Base-by-base conservation (phyloP, 2,113 vertebrate genomes). In the Boulengeromyrus knoepffleri region DNA sequence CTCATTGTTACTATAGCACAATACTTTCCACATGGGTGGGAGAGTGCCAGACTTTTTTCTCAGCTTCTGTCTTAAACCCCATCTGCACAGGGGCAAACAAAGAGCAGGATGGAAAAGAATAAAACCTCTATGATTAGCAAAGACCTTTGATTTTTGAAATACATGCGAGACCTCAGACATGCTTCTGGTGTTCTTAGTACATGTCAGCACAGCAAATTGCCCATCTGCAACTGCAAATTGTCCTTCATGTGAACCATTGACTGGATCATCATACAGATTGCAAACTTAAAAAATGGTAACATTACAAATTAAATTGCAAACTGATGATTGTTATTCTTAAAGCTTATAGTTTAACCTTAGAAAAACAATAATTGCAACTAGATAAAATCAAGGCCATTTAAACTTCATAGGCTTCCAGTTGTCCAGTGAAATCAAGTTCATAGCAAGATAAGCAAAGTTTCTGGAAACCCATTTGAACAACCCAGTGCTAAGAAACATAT, bases 141-240 rank as follows among this genome's bases (percentile, higher is more conserved):
- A 13, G 15, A n/a, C 39, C 70, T 45, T 56, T 56, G 88, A 83
- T 84, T 42, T 89, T 45, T 50, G 10, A 84, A 85, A 42, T 27
- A 46, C 88, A 84, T n/a, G 27, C 24, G 21, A 77, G 24, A 56
- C 74, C 88, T 3, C 21, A 89, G 36, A 85, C 24, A 47, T 84
- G 52, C 52, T 27, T 83, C 89, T 85, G 13, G 42, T 56, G 66
- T 77, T 80, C 46, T 50, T 49, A 24, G 46, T 89, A 52, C 46
- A 50, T 80, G 77, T 39, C 47, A 53, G 88, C 27, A 53, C 49
- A 31, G 10, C 70, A 89, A 42, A 83, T 39, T n/a, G 13, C 17
- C 70, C 88, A 77, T 31, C 45, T 49, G 88, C 88, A 89, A 62
- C 45, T 88, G 56, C n/a, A 45, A 45, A 70, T 50, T 74, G 66